A percentile compares a stretch with the other conserved stretches of the same genome.
phyloP scores from a whole-genome alignment of 2,113 vertebrate genomes.

The Xiphophorus couchianus region DNA sequence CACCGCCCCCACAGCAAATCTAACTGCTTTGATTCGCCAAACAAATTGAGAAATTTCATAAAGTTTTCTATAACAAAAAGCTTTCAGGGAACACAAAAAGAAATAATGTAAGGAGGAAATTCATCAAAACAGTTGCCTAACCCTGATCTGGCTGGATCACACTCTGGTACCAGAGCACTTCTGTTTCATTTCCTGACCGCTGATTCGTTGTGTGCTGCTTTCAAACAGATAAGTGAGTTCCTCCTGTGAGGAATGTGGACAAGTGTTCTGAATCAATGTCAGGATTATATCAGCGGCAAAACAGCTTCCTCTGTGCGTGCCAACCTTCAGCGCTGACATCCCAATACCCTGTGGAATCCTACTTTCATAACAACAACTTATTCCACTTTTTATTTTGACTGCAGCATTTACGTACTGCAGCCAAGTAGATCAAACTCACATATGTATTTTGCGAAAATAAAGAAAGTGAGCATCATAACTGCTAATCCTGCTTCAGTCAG shows the following conservation, averaged over 20 bases:
- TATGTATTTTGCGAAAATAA: background rate
- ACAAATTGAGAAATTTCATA: background rate
- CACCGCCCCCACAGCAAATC: too few relatives aligned
- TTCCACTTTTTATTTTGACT: background rate
- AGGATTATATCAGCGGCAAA: slow-evolving; percentile 34
- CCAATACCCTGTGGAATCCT: slow-evolving; percentile 30
- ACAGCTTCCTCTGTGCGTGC: slow-evolving; percentile 12
- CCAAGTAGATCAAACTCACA: background rate
- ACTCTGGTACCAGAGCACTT: slow-evolving; percentile 16
- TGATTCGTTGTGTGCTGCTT: slow-evolving; percentile 57
- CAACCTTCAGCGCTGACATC: slow-evolving; percentile 24
- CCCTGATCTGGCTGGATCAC: slow-evolving; percentile 22
- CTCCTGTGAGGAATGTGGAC: slow-evolving; percentile 56
- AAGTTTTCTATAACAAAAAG: slow-evolving; percentile 7
- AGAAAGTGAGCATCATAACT: background rate
- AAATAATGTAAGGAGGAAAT: slow-evolving; percentile 8
- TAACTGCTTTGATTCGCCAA: too few relatives aligned
- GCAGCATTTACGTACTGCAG: background rate
- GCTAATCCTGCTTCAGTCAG: background rate
- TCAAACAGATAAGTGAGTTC: slow-evolving; percentile 60
- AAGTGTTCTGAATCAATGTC: slow-evolving; percentile 46
- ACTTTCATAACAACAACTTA: slow-evolving; percentile 3
- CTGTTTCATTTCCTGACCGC: slow-evolving; percentile 60
- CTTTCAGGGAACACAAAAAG: slow-evolving; percentile 3
- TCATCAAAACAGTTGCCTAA: slow-evolving; percentile 28